These are phyloP conservation scores for Drosophila pullipes DNA, from an alignment of 2,888 invertebrate genomes.

Conservation along the genomic window DNA sequence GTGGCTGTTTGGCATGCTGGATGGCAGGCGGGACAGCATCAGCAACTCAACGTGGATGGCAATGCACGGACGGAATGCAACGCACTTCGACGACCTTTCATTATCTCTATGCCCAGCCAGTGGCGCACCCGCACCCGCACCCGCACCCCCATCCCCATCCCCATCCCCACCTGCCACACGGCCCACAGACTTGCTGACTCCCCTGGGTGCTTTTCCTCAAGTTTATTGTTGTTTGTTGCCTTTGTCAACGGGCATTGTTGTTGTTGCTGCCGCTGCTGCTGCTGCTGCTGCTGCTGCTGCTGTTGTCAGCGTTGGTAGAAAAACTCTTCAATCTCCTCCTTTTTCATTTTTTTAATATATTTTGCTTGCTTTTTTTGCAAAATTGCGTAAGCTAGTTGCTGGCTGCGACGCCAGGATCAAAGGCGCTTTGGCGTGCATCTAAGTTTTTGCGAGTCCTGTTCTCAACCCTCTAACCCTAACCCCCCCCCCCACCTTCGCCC, in stretches of 20 bases:
- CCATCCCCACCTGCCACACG: background rate
- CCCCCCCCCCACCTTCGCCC: background rate
- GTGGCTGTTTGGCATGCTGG: background rate
- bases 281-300: conserved; percentile 18
- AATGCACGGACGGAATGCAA: conserved; percentile 44
- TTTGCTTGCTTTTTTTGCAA: conserved; percentile 48
- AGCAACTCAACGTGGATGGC: conserved; percentile 43
- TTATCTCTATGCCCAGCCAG: conserved; percentile 59
- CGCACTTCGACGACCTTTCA: conserved; percentile 82
- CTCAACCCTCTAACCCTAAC: background rate
- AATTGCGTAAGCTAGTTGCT: conserved; percentile 78
- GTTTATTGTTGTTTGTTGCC: conserved; percentile 67
- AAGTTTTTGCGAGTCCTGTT: conserved; percentile 42
- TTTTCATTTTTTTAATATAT: conserved; percentile 19
- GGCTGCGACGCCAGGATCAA: conserved; percentile 70
- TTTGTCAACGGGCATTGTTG: conserved; percentile 62
- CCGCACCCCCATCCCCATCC: background rate
- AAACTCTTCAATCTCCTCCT: conserved; percentile 55
- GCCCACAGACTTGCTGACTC: conserved; percentile 10
- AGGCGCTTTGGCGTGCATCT: conserved; percentile 68
- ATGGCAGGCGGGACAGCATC: conserved; percentile 33
- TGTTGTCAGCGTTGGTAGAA: conserved; percentile 40
- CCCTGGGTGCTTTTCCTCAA: conserved; percentile 54
- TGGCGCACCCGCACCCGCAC: background rate
- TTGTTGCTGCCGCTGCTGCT: conserved; percentile 4